phyloP scores from a whole-genome alignment of 2,113 vertebrate species.

The Lampris megalopsis region DNA sequence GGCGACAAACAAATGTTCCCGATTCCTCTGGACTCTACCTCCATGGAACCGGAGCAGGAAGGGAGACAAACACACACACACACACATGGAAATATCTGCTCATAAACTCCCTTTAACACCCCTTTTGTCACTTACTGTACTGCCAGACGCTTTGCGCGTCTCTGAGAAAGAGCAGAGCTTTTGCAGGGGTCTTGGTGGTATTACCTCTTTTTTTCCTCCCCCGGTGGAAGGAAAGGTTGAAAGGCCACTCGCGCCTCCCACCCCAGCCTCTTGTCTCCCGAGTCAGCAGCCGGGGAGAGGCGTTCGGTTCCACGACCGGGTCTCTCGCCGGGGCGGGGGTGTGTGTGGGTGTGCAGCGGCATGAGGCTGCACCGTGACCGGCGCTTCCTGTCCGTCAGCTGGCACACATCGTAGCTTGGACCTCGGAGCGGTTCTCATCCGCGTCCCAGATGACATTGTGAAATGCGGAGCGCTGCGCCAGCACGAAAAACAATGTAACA shows the following conservation, averaged over 20 bases:
- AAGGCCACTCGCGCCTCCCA: slow-evolving; percentile 27
- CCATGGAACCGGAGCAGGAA: slow-evolving; percentile 53
- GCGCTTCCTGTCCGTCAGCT: too few species aligned
- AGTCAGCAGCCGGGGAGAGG: neutral
- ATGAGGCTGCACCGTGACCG: too few species aligned
- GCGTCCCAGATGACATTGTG: too few species aligned
- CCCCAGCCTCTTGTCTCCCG: neutral
- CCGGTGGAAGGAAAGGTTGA: slow-evolving; percentile 32
- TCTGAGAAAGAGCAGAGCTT: slow-evolving; percentile 66
- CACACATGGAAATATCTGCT: slow-evolving; percentile 73
- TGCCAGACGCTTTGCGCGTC: slow-evolving; percentile 63
- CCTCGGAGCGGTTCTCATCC: too few species aligned
- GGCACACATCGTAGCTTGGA: too few species aligned
- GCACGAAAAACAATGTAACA: too few species aligned
- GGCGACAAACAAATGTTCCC: too few species aligned
- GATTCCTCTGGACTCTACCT: slow-evolving; percentile 41
- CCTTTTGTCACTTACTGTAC: slow-evolving; percentile 61
- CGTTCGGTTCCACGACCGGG: too few species aligned
- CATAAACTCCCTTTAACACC: slow-evolving; percentile 58
- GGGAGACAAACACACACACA: slow-evolving; percentile 53
- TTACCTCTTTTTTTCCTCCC: slow-evolving; percentile 25
- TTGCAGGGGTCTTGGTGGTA: slow-evolving; percentile 48
- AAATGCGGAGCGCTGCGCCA: too few species aligned
- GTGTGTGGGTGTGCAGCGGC: too few species aligned
- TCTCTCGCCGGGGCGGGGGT: too few species aligned